A percentile compares a stretch with the other conserved stretches of the same genome.
These are phyloP conservation scores for Phymastichus coffea DNA, from an alignment of 1,140 invertebrate genomes.

Conservation along the genomic window DNA sequence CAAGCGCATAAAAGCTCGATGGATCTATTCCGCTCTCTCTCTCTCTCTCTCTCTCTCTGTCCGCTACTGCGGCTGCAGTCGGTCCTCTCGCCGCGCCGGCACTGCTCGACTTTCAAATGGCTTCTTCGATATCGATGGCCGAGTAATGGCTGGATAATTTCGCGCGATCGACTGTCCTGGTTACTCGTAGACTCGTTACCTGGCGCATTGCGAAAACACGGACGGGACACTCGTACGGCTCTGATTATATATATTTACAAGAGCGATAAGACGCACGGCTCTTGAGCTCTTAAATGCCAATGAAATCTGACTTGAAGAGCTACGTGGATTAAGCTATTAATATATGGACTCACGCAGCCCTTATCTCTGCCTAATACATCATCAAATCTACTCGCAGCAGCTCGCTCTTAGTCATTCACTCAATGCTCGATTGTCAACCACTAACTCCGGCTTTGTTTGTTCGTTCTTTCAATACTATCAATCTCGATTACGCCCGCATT, in stretches of 20 bases:
- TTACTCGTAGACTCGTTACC: too few species aligned
- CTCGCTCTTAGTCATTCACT: constrained; percentile 10
- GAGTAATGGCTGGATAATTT: too few species aligned
- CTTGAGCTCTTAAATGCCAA: too few species aligned
- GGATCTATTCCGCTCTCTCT: not conserved
- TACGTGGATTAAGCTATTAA: constrained; percentile 8
- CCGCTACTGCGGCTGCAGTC: too few species aligned
- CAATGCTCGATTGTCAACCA: not conserved
- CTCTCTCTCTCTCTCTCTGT: constrained; percentile 1
- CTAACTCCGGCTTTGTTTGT: not conserved
- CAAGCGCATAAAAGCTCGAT: constrained; percentile 8
- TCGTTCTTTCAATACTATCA: not conserved
- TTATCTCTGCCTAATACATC: too few species aligned
- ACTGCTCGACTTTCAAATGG: too few species aligned
- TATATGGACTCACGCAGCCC: not conserved
- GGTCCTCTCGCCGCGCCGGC: not conserved
- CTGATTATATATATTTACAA: too few species aligned
- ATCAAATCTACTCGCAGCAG: not conserved
- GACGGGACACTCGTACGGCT: too few species aligned
- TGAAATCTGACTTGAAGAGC: not conserved
- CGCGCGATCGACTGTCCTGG: too few species aligned
- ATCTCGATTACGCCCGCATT: constrained; percentile 23
- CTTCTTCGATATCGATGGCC: too few species aligned
- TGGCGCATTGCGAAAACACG: too few species aligned
- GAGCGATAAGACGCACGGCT: too few species aligned